Base-by-base conservation (phyloP, 2,888 invertebrate genomes). In the Chymomyza procnemis region DNA sequence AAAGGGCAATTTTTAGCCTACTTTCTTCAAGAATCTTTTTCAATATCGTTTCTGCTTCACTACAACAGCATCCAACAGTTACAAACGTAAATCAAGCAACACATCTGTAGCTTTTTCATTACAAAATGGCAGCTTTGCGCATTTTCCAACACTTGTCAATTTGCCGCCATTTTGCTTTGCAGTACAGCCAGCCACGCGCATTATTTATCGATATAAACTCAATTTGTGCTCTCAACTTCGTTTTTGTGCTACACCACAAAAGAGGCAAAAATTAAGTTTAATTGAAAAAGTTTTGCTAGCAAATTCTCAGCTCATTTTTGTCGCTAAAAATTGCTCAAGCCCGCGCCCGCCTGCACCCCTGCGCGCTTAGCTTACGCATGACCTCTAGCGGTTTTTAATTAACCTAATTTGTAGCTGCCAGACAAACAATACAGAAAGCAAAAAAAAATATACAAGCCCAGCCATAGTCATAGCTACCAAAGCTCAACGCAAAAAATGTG, bases 141-240 rank as follows among this genome's bases (percentile, higher is more conserved):
- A 6, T 2, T 26, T 26, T 63, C 66, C 72, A 80, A 78, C 83
- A 57, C 73, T 72, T 74, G 86, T 79, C 84, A 81, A 81, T 81
- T 86, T 86, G 76, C 85, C 76, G 79, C 81, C 81, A 81, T 81
- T 81, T 78, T 74, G 76, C 79, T 76, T 66, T 85, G 71, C 67
- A 66, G 62, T 6, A 26, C 26, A 6, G 68, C 64, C 73, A 52
- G 19, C 1, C 2, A 54, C 0, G 9, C 3, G 5, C 85, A 82
- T 84, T 84, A 82, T 80, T 83, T 83, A 87, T 85, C 87, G 87
- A 85, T 85, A 87, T 87, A 85, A 83, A 87, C 85, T 87, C 87
- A 85, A 85, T 85, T 85, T 85, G 86, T 79, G 79, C 63, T 73
- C 73, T 22, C 19, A 1, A n/a, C 14, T 26, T 57, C 30, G 22